Evolutionary conservation across 2,888 invertebrate genomes (phyloP), one percentile per base, ranked within the genome.

Genomic region (Plusia festucae): DNA sequence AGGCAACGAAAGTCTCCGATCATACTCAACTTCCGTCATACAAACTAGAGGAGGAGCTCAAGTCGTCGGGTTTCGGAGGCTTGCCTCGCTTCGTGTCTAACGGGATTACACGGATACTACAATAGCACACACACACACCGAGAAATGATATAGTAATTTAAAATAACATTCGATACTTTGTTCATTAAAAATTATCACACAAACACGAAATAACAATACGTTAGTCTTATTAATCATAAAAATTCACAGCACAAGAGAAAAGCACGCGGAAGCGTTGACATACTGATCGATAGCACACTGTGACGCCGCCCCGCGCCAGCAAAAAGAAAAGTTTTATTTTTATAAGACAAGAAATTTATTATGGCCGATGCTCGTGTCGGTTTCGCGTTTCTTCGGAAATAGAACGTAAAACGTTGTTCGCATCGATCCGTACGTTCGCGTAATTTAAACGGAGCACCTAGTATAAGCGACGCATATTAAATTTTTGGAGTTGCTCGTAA

Each of bases 331-430:
- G 89, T 94, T 93, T 93, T 93, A 93, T 93, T 94, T 94, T 94
- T 94, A 93, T 94, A 94, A 93, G 93, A 94, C 93, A 92, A 93
- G 93, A 93, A 93, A 94, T 93, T 93, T 93, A 94, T 94, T 93
- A 93, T 90, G 88, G 92, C 90, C 89, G 91, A 92, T 92, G 93
- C 91, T 90, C 88, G 92, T 89, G 93, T 91, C 90, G 90, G 92
- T 91, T 92, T 92, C 91, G 91, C 90, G 91, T 91, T 92, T 90
- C 91, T 91, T 92, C 91, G 90, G 90, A 91, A 92, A 92, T 91
- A 90, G 90, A 92, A 93, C 88, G 90, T 90, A 87, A 90, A 91
- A 89, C 85, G 87, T 87, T 84, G 83, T 84, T 81, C 79, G 85
- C 83, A 89, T 89, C 90, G 91, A 90, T 90, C 89, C 72, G 77